Evolutionary conservation across 2,888 invertebrate genomes (phyloP), one percentile per base, ranked within the genome.

Genomic region (Elgonia sp.): DNA sequence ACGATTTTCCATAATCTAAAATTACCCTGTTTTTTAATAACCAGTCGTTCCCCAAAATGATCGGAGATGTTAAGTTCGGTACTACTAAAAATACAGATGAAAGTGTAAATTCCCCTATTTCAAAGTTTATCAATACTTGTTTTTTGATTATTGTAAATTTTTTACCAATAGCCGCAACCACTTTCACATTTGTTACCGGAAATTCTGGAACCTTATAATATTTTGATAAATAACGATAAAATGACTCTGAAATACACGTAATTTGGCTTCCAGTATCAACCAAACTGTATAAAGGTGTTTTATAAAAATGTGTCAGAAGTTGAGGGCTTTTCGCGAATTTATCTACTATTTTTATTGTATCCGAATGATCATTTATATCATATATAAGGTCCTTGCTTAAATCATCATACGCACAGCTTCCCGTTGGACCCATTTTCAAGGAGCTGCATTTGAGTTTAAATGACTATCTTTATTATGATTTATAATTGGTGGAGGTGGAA

Each of bases 31-130:
- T 42, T 63, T 76, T 76, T 21, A 7, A 14, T 29, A 76, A 60
- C 76, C 76, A 76, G 29, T 76, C 76, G 46, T 76, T 60, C 1
- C 76, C 76, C 20, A 76, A 46, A 42, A 76, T 76, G 20, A 76
- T 4, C 8, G 46, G 20, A 14, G 76, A 76, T 5, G 76, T 76
- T 2, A 76, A 16, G 12, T 50, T 37, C 1, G 76, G 76, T 1
- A 76, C 42, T 10, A 76, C 76, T 12, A 76, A 29, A 42, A 76
- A 76, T 7, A 63, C 37, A 6, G 63, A 62, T 18, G 76, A 18
- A 7, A 76, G 40, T 1, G 16, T 1, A 2, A 62, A 50, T 60
- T 63, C 63, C 60, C 63, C 76, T 57, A 76, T 42, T 5, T 12
- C 6, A n/a, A 76, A 46, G n/a, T 63, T 46, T 42, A 76, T 42